Evolutionary conservation across 2,113 vertebrate genomes (phyloP), one percentile per base, ranked within the genome.

Genomic region (Rafetus swinhoei): DNA sequence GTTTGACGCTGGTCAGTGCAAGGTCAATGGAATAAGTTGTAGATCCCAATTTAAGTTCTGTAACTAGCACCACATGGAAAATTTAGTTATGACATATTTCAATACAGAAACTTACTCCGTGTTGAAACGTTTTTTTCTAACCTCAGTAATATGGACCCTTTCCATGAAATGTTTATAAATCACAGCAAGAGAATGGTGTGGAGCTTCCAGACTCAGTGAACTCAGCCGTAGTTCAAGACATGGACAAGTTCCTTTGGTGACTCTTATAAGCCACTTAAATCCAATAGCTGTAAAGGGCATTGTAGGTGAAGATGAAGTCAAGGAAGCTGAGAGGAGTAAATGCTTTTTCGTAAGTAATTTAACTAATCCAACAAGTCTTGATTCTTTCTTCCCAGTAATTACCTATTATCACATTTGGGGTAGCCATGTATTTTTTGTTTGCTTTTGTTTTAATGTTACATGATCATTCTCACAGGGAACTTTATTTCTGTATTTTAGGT

Each of bases 61-160:
- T 69, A 82, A 13, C 24, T 25, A 80, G 85, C 0, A n/a, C 1
- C 53, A 80, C 2, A 1, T 81, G 8, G 24, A 87, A 88, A 65
- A 13, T n/a, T 88, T 91, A 80, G 35, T 4, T 0, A 90, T 92
- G 65, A 21, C 65, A 72, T 35, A 72, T 72, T 53, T 92, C 32
- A 35, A 2, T 65, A 59, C 1, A 88, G 0, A 2, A 59, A n/a
- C 5, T 60, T 83, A 5, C 0, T 86, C 0, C 1, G 45, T 50
- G 84, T 50, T 54, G 12, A 94, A 82, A 86, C 91, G 74, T 79
- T 86, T 5, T 45, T 72, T 69, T 88, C 11, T 81, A 86, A 83
- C 4, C 22, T 90, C 56, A 74, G 7, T 8, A 65, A 69, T 4
- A 9, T 86, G 21, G 1, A 32, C 1, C 3, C 3, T 87, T 81